Evolutionary conservation across 1,140 invertebrate species (phyloP), one percentile per base, ranked within the genome.

Genomic region (Cydia strobilella): DNA sequence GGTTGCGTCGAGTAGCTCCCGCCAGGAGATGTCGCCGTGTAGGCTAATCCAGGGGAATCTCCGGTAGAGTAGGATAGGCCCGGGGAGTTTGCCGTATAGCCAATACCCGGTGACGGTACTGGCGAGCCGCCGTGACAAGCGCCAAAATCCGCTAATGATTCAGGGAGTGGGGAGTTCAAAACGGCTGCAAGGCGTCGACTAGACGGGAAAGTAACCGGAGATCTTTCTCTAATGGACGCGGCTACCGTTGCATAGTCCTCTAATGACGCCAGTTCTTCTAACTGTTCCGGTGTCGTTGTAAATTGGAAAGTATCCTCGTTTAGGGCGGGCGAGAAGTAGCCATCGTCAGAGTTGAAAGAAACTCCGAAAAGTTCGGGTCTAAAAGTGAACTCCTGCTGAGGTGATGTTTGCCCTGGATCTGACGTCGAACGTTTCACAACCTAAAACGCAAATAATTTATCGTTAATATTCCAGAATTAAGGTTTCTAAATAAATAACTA

Each of bases 291-390:
- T 23, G 92, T 90, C 78, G 96, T 95, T 1, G 96, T 93, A 74
- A 97, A 94, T 84, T 97, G 96, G 78, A 96, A 97, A 1, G 97
- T 96, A 83, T 97, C 96, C 74, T 96, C 96, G 83, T 96, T 95
- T 27, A 96, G 89, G 77, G 94, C 95, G 1, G 96, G 95, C 77
- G 95, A 96, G 79, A 96, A 96, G 84, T 96, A 96, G 27, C 95
- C 95, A 71, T 96, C 95, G 72, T 96, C 96, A 1, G 95, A 94
- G 81, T 94, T 94, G 79, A 94, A 95, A 3, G 94, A 94, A 65
- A 95, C 95, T 73, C 94, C 95, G 80, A 96, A 96, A 62, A 94
- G 86, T 71, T 94, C 82, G 27, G 94, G 87, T 79, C 95, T 94
- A 84, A 95, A 94, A 77, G 94, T 94, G 45, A 94, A 93, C 59